phyloP scores from a whole-genome alignment of 1,140 invertebrate genomes.

The Radopholus similis region DNA sequence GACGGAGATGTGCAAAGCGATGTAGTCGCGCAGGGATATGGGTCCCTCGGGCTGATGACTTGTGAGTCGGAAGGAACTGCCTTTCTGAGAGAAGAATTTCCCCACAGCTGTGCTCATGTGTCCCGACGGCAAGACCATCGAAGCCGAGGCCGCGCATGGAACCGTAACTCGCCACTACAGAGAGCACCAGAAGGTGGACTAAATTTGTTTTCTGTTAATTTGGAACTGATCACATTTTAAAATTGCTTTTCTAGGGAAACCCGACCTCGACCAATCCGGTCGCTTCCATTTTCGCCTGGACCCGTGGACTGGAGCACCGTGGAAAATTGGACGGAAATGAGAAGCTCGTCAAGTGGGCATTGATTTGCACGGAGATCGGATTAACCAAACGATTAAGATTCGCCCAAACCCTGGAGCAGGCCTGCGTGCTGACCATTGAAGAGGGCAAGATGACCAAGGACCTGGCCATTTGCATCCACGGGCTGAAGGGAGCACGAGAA shows the following conservation, averaged over 20 bases:
- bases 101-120: slow-evolving; percentile 75
- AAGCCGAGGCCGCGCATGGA: slow-evolving; percentile 94
- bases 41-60: slow-evolving; percentile 90
- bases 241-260: slow-evolving; percentile 44
- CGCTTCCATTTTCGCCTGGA: slow-evolving; percentile 98
- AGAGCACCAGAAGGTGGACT: slow-evolving; percentile 70
- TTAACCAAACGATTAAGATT: slow-evolving; percentile 44
- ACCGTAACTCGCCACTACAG: slow-evolving; percentile 92
- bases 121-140: slow-evolving; percentile 92
- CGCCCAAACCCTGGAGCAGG: slow-evolving; percentile 74
- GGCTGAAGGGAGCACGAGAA: slow-evolving; percentile 61
- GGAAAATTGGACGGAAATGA: slow-evolving; percentile 85
- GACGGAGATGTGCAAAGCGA: slow-evolving; percentile 98
- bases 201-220: background rate
- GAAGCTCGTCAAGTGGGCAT: slow-evolving; percentile 40
- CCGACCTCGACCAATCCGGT: slow-evolving; percentile 60
- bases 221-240: no score
- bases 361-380: slow-evolving; percentile 10
- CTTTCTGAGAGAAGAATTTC: background rate
- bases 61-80: slow-evolving; percentile 57
- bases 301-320: slow-evolving; percentile 80
- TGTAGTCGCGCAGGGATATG: slow-evolving; percentile 64
- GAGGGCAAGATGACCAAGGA: slow-evolving; percentile 95
- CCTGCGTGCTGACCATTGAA: slow-evolving; percentile 90
- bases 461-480: slow-evolving; percentile 94